A percentile compares a stretch with the other conserved stretches of the same genome.
phyloP scores from a whole-genome alignment of 2,113 vertebrate species.

The Varanus komodoensis region DNA sequence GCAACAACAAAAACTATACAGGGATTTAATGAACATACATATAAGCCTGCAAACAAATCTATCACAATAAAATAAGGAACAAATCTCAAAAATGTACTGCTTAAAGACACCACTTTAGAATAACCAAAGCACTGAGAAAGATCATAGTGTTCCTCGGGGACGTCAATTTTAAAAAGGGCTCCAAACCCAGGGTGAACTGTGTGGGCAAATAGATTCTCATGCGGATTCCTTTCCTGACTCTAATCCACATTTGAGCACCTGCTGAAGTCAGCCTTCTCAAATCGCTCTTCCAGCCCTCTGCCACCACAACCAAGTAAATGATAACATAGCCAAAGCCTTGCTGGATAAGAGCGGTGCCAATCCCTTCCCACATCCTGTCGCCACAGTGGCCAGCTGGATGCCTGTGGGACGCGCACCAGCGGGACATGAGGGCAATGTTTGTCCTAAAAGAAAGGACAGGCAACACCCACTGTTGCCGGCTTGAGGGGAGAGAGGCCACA shows the following conservation, averaged over 20 bases:
- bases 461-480: too few relatives aligned
- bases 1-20: background rate
- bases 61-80: background rate
- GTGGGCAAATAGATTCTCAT: background rate
- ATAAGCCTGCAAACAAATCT: background rate
- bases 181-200: background rate
- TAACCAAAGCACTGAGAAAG: background rate
- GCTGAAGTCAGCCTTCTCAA: background rate
- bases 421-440: background rate
- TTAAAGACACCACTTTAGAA: background rate
- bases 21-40: background rate
- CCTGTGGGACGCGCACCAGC: background rate
- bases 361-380: background rate
- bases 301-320: background rate
- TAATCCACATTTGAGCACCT: background rate
- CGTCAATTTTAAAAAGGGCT: background rate
- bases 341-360: background rate
- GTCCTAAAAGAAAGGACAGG: background rate
- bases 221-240: background rate
- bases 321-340: background rate
- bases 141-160: background rate
- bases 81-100: background rate
- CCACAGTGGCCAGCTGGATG: background rate
- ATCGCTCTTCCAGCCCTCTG: background rate
- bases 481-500: too few relatives aligned